Conservation (phyloP, 2,888 invertebrate species). For the Acanthosepion pharaonis region DNA sequence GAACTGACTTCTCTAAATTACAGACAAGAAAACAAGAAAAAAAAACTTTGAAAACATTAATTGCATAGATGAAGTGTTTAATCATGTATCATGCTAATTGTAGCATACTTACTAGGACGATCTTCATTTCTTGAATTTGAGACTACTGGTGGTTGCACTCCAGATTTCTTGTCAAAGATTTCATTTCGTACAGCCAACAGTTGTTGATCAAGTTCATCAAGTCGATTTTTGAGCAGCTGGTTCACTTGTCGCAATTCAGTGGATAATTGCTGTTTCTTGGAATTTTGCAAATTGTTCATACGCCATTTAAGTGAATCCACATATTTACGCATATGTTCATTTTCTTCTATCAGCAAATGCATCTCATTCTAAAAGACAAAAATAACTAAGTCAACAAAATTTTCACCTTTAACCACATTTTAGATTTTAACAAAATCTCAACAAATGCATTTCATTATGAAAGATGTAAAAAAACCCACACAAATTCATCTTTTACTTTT, state of each 20-base stretch:
- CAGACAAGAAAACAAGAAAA: too few species aligned
- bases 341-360: not conserved
- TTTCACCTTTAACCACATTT: not conserved
- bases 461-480: not conserved
- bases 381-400: not conserved
- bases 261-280: not conserved
- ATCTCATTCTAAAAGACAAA: not conserved
- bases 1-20: too few species aligned
- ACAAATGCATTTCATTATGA: not conserved
- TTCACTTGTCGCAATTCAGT: not conserved
- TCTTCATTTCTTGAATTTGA: not conserved
- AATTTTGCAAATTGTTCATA: not conserved
- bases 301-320: not conserved
- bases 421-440: not conserved
- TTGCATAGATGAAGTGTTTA: not conserved
- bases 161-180: not conserved
- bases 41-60: too few species aligned
- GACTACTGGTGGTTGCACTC: not conserved
- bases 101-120: not conserved
- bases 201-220: not conserved
- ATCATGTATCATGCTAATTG: not conserved
- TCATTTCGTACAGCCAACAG: not conserved
- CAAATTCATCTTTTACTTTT: not conserved
- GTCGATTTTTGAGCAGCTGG: not conserved
- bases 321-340: slow-evolving; percentile 1